Evolutionary conservation across 2,888 invertebrate species (phyloP).

Genomic region (Imbricaverruca yamaguchii): DNA sequence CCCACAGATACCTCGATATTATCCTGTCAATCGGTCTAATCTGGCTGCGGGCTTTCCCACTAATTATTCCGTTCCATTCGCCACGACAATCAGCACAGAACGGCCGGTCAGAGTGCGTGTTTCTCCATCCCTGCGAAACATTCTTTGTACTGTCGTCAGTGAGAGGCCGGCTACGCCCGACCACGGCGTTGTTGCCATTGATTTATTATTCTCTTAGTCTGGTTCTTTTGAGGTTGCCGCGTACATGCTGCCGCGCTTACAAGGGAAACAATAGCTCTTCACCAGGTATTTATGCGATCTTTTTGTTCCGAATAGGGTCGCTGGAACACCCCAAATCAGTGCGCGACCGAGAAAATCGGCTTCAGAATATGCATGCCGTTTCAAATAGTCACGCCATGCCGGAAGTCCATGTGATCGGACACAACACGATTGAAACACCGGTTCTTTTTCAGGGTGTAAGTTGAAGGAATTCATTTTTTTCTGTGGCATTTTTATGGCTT

Average conservation of each 20-base stretch:
- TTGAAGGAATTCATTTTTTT: too few relatives aligned
- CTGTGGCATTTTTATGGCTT: too few relatives aligned
- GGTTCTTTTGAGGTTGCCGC: constrained; percentile 7
- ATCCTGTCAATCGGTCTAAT: not conserved
- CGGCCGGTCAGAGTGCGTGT: not conserved
- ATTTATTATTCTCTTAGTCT: constrained; percentile 8
- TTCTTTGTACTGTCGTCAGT: not conserved
- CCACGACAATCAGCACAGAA: not conserved
- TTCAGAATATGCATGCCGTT: too few relatives aligned
- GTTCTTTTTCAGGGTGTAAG: too few relatives aligned
- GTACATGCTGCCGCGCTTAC: not conserved
- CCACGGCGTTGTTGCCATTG: not conserved
- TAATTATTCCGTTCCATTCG: not conserved
- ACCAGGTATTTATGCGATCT: not conserved
- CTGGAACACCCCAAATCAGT: too few relatives aligned
- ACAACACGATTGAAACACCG: too few relatives aligned
- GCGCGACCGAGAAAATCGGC: too few relatives aligned
- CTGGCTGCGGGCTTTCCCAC: not conserved
- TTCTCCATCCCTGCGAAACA: not conserved
- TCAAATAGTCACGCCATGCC: too few relatives aligned
- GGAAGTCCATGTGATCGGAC: too few relatives aligned
- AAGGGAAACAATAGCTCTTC: not conserved
- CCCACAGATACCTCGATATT: not conserved
- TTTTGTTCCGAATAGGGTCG: not conserved
- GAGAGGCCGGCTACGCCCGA: not conserved